phyloP scores from a whole-genome alignment of 2,113 vertebrate genomes.

The Nothobranchius kuhntae region DNA sequence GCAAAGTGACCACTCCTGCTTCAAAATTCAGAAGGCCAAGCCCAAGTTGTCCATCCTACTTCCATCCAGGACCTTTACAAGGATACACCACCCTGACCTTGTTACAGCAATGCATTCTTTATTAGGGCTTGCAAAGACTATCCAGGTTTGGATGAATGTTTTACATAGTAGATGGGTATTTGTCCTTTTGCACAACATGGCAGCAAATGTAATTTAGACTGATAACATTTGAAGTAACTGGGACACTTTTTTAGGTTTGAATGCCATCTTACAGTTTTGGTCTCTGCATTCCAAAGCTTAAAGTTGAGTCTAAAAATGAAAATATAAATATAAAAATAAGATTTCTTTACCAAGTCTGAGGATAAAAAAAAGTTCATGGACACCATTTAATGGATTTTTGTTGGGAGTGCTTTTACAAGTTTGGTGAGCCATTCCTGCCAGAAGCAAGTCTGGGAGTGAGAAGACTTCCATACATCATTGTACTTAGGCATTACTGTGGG shows the following conservation, averaged over 20 bases:
- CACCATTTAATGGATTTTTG: conserved; percentile 55
- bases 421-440: conserved; percentile 68
- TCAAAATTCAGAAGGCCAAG: too few species aligned
- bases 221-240: not conserved
- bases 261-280: too few species aligned
- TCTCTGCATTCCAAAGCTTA: not conserved
- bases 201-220: not conserved
- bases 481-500: conserved; percentile 75
- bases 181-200: not conserved
- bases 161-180: too few species aligned
- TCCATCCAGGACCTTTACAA: too few species aligned
- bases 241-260: too few species aligned
- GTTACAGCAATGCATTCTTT: too few species aligned
- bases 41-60: too few species aligned
- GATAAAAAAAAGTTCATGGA: conserved; percentile 44
- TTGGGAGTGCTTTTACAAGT: conserved; percentile 54
- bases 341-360: conserved; percentile 19
- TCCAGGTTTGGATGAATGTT: too few species aligned
- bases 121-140: too few species aligned
- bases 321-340: not conserved
- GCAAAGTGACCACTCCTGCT: too few species aligned
- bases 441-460: conserved; percentile 69
- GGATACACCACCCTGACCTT: too few species aligned
- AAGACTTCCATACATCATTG: conserved; percentile 77
- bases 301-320: not conserved